Evolutionary conservation across 2,113 vertebrate species (phyloP).

Genomic region (Andinoacara biseriatus): DNA sequence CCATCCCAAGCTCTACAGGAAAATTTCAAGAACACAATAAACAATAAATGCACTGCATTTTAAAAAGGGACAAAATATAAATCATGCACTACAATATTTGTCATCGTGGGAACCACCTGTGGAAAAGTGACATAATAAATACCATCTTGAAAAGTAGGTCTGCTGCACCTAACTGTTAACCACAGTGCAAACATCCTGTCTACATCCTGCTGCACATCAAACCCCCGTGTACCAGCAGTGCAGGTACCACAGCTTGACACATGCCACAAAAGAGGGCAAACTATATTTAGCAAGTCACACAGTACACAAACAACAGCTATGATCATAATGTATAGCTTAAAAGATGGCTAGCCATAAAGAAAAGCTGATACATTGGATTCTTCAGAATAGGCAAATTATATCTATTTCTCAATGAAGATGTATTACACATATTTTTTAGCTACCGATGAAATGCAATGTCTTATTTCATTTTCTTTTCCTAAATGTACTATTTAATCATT

Average conservation of each 20-base stretch:
- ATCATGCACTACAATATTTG: background rate
- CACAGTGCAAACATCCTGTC: conserved; percentile 67
- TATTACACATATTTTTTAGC: background rate
- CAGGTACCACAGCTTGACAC: background rate
- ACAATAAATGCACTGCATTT: background rate
- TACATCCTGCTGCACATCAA: conserved; percentile 51
- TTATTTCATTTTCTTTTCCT: background rate
- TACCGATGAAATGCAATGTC: background rate
- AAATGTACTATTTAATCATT: too few relatives aligned
- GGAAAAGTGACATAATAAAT: background rate
- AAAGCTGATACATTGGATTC: background rate
- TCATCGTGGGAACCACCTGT: background rate
- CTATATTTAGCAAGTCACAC: background rate
- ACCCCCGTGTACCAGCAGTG: background rate
- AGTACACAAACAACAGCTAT: background rate
- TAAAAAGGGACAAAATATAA: background rate
- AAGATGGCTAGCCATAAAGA: background rate
- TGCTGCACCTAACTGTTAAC: conserved; percentile 10
- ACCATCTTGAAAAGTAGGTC: background rate
- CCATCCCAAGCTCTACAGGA: conserved; percentile 88
- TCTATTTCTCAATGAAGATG: background rate
- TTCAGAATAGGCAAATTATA: background rate
- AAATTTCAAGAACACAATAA: conserved; percentile 14
- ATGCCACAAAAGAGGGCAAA: background rate
- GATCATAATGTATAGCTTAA: background rate